A percentile compares a stretch with the other conserved stretches of the same genome.
These are phyloP conservation scores for Macrotis lagotis DNA, from an alignment of 2,113 vertebrate species.

Conservation along the genomic window DNA sequence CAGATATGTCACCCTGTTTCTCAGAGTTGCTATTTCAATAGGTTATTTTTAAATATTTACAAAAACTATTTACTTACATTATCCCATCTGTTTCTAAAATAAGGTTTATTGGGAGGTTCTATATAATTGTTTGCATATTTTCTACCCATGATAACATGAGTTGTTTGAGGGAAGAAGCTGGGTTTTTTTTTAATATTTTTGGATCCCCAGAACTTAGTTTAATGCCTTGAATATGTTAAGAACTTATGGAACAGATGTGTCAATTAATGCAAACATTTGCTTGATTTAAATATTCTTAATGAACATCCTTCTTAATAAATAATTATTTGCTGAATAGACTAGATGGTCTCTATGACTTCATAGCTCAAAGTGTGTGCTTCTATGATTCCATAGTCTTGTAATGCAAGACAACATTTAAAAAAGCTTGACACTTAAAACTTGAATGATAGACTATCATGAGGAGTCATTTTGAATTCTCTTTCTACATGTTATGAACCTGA, in stretches of 20 bases:
- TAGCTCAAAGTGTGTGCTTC: not conserved
- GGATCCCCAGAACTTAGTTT: too few relatives aligned
- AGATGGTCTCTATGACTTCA: not conserved
- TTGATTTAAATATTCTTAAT: too few relatives aligned
- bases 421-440: not conserved
- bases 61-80: not conserved
- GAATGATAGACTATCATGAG: not conserved
- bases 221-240: too few relatives aligned
- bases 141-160: not conserved
- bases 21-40: not conserved
- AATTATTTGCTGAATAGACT: not conserved
- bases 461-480: not conserved
- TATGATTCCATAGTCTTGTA: not conserved
- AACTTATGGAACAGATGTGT: too few relatives aligned
- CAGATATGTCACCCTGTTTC: not conserved
- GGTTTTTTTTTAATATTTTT: too few relatives aligned
- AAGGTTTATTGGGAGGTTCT: not conserved
- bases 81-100: not conserved
- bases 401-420: not conserved
- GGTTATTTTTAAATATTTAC: not conserved
- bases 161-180: too few relatives aligned
- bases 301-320: too few relatives aligned
- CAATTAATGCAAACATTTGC: too few relatives aligned
- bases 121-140: not conserved
- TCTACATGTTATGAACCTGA: not conserved